phyloP scores from a whole-genome alignment of 37 sponge, comb jelly and placozoan genomes.

The Crambe crambe region DNA sequence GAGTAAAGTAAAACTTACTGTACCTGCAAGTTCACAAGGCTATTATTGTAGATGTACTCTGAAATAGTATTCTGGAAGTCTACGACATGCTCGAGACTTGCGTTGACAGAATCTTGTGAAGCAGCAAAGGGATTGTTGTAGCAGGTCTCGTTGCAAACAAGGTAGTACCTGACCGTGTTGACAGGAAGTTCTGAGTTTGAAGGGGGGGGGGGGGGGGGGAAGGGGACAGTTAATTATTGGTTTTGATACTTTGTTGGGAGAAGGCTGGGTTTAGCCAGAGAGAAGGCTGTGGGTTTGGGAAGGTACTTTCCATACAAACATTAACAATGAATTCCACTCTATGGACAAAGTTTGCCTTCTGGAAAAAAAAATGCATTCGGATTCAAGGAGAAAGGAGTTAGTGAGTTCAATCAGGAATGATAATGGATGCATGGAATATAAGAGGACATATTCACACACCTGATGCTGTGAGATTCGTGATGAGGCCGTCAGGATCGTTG shows the following conservation, averaged over 20 bases:
- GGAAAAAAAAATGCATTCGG: no score
- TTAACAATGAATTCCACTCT: no score
- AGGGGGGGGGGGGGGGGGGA: background rate
- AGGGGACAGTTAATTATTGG: background rate
- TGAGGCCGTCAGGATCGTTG: constrained; percentile 50
- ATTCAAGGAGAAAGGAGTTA: no score
- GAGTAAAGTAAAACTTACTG: no score
- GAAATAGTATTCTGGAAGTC: background rate
- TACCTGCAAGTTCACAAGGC: background rate
- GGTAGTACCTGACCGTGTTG: constrained; percentile 17
- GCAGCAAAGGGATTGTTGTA: background rate
- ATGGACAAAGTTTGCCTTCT: no score
- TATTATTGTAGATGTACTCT: constrained; percentile 2
- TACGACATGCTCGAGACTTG: background rate
- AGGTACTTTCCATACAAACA: no score
- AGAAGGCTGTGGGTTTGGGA: background rate
- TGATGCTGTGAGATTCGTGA: no score
- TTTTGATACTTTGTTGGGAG: background rate
- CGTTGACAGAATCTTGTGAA: background rate
- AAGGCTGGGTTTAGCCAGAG: background rate
- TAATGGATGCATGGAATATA: background rate
- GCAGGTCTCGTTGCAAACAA: constrained; percentile 46
- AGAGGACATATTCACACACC: no score
- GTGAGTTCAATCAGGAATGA: background rate
- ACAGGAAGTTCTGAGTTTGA: background rate